Evolutionary conservation across 1,140 invertebrate genomes (phyloP).

Genomic region (Drosophila ambigua): DNA sequence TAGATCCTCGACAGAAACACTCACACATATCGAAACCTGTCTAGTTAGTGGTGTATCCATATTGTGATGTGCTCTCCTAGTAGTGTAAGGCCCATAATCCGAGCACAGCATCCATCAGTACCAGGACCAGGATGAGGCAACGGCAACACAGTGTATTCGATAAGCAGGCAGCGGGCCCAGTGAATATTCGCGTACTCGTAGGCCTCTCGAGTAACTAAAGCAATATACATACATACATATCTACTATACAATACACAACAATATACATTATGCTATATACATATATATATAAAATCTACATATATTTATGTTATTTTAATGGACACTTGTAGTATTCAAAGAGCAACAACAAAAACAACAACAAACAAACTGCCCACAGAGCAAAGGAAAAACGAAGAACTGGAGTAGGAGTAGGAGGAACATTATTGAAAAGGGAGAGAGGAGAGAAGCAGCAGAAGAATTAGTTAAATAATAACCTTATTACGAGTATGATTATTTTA

Average conservation of each 20-base stretch:
- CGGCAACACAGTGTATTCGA: slow-evolving; percentile 10
- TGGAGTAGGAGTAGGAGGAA: neutral
- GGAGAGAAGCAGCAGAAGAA: slow-evolving; percentile 16
- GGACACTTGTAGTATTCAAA: slow-evolving; percentile 38
- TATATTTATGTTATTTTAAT: slow-evolving; percentile 43
- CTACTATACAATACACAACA: slow-evolving; percentile 32
- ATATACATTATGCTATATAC: neutral
- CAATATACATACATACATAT: slow-evolving; percentile 13
- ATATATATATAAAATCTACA: slow-evolving; percentile 20
- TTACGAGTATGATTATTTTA: slow-evolving; percentile 44
- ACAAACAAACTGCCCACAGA: slow-evolving; percentile 51
- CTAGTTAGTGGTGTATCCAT: slow-evolving; percentile 72
- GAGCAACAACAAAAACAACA: slow-evolving; percentile 29
- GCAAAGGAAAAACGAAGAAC: slow-evolving; percentile 23
- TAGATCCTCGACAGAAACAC: slow-evolving; percentile 1
- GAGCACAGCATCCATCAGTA: neutral
- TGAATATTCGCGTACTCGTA: slow-evolving; percentile 14
- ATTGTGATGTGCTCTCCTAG: slow-evolving; percentile 77
- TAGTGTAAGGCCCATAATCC: slow-evolving; percentile 26
- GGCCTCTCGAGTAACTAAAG: slow-evolving; percentile 15
- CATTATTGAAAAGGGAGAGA: neutral
- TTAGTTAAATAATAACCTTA: slow-evolving; percentile 43
- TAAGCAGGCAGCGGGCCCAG: slow-evolving; percentile 2
- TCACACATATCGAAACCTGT: slow-evolving; percentile 1
- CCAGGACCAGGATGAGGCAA: slow-evolving; percentile 1